phyloP scores from a whole-genome alignment of 2,888 invertebrate genomes.

The Sphecodes monilicornis region DNA sequence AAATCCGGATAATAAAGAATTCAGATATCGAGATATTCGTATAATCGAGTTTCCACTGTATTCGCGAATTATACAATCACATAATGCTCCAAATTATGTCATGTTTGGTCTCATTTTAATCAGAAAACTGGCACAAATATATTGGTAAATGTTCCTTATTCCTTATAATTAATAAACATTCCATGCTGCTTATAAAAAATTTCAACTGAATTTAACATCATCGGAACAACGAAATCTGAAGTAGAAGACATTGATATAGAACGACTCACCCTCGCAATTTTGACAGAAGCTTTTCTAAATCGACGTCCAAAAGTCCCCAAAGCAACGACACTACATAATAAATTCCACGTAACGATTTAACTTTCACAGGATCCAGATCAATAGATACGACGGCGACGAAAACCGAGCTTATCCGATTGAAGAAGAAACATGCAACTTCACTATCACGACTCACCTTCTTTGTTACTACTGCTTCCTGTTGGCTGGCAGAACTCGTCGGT shows the following conservation, averaged over 20 bases:
- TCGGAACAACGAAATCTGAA: background rate
- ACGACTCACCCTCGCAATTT: conserved; percentile 1
- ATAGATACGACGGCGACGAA: conserved; percentile 25
- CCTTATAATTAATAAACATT: too few species aligned
- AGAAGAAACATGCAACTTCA: conserved; percentile 41
- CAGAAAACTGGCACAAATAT: too few species aligned
- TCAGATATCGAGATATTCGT: too few species aligned
- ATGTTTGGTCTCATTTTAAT: too few species aligned
- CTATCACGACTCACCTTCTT: conserved; percentile 75
- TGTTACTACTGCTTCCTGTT: conserved; percentile 76
- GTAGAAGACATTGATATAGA: background rate
- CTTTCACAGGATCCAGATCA: conserved; percentile 33
- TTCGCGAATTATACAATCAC: too few species aligned
- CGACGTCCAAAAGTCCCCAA: conserved; percentile 1
- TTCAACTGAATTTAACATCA: background rate
- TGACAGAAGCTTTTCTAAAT: background rate
- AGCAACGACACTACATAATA: conserved; percentile 22
- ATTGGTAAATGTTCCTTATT: too few species aligned
- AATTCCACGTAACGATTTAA: conserved; percentile 22
- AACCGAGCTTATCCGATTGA: conserved; percentile 14
- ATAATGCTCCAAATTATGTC: too few species aligned
- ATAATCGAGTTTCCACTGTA: too few species aligned
- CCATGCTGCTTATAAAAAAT: background rate
- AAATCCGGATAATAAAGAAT: too few species aligned
- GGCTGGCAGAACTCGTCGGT: conserved; percentile 65